Evolutionary conservation across 2,888 invertebrate genomes (phyloP).

Genomic region (Adelphocoris suturalis): DNA sequence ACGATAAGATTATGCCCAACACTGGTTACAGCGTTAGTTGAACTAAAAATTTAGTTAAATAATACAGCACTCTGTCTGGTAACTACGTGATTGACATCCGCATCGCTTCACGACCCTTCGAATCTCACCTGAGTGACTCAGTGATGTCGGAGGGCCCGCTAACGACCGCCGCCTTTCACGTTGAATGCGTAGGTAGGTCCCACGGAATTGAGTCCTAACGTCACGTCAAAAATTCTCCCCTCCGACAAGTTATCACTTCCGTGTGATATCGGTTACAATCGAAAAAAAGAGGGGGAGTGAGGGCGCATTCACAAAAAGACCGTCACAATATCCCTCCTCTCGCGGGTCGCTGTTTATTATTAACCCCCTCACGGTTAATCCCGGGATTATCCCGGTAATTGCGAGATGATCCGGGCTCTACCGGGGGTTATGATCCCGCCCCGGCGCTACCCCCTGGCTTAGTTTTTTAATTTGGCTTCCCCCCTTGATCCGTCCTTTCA

Average conservation of each 20-base stretch:
- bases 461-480: constrained; percentile 60
- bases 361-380: constrained; percentile 43
- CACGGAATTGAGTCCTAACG: constrained; percentile 58
- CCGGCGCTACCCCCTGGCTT: constrained; percentile 26
- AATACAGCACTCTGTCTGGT: too few species aligned
- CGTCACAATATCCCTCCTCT: constrained; percentile 11
- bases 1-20: too few species aligned
- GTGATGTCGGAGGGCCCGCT: not conserved
- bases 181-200: not conserved
- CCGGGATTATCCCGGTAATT: constrained; percentile 68
- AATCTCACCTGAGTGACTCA: constrained; percentile 20
- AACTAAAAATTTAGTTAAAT: too few species aligned
- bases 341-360: constrained; percentile 29
- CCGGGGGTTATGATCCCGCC: constrained; percentile 39
- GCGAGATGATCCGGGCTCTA: constrained; percentile 60
- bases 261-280: constrained; percentile 66
- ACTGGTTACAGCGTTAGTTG: too few species aligned
- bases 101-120: too few species aligned
- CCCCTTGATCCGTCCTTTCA: not conserved
- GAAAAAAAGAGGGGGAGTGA: constrained; percentile 18
- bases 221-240: not conserved
- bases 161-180: constrained; percentile 5
- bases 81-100: too few species aligned
- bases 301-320: not conserved
- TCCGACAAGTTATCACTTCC: constrained; percentile 68